Evolutionary conservation across 2,888 invertebrate species (phyloP).

Genomic region (Keiferia lycopersicella): DNA sequence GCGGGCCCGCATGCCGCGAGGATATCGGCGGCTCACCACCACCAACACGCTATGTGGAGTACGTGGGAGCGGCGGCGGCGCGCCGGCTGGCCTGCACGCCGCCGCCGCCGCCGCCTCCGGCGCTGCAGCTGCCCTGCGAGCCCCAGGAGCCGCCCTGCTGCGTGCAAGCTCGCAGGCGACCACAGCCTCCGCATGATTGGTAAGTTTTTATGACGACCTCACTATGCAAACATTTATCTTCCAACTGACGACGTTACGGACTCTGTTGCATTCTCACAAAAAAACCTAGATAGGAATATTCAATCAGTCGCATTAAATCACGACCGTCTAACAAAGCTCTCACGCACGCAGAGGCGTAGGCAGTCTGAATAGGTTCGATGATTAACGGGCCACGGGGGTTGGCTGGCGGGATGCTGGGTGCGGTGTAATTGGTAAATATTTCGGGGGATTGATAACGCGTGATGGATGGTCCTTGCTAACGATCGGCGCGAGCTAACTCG

Average conservation of each 20-base stretch:
- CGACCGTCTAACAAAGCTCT: not conserved
- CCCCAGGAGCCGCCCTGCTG: conserved; percentile 80
- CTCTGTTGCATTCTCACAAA: no score
- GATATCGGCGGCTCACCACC: conserved; percentile 71
- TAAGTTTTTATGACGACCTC: conserved; percentile 52
- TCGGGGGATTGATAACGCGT: conserved; percentile 70
- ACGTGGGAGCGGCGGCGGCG: conserved; percentile 84
- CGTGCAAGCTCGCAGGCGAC: conserved; percentile 79
- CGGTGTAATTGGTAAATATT: conserved; percentile 71
- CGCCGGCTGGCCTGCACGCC: conserved; percentile 80
- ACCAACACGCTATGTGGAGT: conserved; percentile 81
- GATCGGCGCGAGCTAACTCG: conserved; percentile 43
- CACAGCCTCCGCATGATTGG: conserved; percentile 82
- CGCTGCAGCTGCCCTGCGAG: conserved; percentile 73
- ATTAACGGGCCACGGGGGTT: conserved; percentile 52
- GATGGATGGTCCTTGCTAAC: conserved; percentile 69
- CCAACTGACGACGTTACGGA: no score
- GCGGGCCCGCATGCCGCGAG: conserved; percentile 73
- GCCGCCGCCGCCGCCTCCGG: conserved; percentile 74
- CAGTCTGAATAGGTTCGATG: conserved; percentile 52
- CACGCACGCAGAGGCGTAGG: not conserved
- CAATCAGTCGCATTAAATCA: not conserved
- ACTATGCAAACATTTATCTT: not conserved
- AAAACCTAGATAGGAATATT: not conserved
- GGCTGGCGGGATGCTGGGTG: conserved; percentile 43